Evolutionary conservation across 1,140 invertebrate species (phyloP).

Genomic region (Samia ricini): DNA sequence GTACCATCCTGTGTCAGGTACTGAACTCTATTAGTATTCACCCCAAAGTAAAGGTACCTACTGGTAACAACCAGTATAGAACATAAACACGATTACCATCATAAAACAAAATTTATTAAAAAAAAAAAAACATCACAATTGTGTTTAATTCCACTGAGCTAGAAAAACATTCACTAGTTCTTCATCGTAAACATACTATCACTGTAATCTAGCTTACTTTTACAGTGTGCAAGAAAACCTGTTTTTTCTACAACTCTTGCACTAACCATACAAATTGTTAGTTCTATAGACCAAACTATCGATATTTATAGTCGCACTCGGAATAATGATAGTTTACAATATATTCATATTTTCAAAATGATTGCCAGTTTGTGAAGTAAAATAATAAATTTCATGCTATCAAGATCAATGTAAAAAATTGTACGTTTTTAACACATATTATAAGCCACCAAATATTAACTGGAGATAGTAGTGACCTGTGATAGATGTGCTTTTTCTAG

Average conservation of each 20-base stretch:
- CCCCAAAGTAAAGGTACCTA: not conserved
- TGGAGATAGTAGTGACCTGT: no score
- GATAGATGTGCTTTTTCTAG: no score
- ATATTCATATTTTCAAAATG: no score
- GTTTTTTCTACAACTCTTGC: not conserved
- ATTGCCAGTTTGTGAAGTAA: no score
- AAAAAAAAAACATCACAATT: slow-evolving; percentile 1
- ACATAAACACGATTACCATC: not conserved
- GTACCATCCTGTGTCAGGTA: slow-evolving; percentile 6
- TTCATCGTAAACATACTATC: not conserved
- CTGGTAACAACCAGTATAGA: not conserved
- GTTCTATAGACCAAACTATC: not conserved
- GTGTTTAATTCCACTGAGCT: not conserved
- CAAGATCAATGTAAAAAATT: no score
- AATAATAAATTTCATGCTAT: no score
- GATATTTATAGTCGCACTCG: not conserved
- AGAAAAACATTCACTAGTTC: not conserved
- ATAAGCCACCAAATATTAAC: no score
- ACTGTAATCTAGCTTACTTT: not conserved
- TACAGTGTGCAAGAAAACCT: not conserved
- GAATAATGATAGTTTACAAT: not conserved
- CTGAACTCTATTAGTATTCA: slow-evolving; percentile 8
- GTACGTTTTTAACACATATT: no score
- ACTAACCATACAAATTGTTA: not conserved
- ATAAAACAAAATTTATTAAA: not conserved